phyloP scores from a whole-genome alignment of 2,113 vertebrate species.

The Myanophis thanlyinensis region DNA sequence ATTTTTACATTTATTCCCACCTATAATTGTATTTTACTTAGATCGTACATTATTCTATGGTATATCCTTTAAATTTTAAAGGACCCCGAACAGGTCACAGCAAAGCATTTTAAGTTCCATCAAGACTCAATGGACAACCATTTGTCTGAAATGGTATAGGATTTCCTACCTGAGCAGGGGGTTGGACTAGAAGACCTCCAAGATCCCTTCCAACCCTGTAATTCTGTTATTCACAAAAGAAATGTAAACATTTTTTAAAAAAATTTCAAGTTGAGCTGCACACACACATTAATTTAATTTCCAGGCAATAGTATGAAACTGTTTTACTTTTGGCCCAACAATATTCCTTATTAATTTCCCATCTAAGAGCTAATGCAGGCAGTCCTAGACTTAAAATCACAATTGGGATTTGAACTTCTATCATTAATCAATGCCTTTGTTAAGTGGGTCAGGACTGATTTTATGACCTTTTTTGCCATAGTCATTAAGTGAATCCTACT shows the following conservation, averaged over 20 bases:
- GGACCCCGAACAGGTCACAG: not conserved
- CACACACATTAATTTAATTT: not conserved
- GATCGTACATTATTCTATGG: not conserved
- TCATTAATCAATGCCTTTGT: too few species aligned
- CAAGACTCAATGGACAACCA: not conserved
- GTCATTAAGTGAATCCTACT: not conserved
- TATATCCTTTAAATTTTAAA: not conserved
- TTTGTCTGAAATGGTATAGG: too few species aligned
- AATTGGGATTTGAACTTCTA: too few species aligned
- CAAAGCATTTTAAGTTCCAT: not conserved
- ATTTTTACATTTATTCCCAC: not conserved
- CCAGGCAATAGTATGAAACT: not conserved
- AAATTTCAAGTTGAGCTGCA: too few species aligned
- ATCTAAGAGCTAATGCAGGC: not conserved
- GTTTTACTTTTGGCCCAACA: not conserved
- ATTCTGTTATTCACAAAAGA: too few species aligned
- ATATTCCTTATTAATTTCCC: not conserved
- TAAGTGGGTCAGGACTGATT: too few species aligned
- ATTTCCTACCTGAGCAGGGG: too few species aligned
- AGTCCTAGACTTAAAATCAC: too few species aligned
- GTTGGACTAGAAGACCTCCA: too few species aligned
- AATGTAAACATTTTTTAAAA: too few species aligned
- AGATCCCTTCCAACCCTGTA: too few species aligned
- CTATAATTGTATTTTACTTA: not conserved
- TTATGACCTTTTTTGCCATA: too few species aligned